These are phyloP conservation scores for Zaprionus davidi DNA, from an alignment of 1,140 invertebrate species.

Conservation along the genomic window DNA sequence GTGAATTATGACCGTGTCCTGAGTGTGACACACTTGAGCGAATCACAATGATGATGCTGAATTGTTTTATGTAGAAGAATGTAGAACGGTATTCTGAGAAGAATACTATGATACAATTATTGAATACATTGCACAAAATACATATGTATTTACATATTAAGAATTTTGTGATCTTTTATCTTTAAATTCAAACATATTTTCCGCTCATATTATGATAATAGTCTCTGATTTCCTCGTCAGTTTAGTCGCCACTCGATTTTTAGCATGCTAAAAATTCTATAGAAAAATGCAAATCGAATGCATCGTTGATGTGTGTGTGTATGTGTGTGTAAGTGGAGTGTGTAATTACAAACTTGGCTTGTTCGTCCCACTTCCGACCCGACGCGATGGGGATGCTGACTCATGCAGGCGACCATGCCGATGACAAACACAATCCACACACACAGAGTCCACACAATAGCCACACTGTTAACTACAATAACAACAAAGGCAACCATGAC, in stretches of 20 bases:
- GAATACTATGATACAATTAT: neutral
- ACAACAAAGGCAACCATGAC: conserved; percentile 65
- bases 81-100: neutral
- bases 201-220: neutral
- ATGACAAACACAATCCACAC: conserved; percentile 64
- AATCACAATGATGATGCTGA: neutral
- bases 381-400: conserved; percentile 55
- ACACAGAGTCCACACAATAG: conserved; percentile 14
- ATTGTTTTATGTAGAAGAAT: neutral
- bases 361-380: conserved; percentile 60
- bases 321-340: conserved; percentile 17
- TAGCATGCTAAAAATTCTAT: conserved; percentile 27
- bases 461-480: conserved; percentile 18
- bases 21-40: conserved; percentile 19
- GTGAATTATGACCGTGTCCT: conserved; percentile 36
- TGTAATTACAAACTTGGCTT: conserved; percentile 39
- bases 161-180: no score
- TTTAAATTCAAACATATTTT: neutral
- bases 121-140: neutral
- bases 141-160: no score
- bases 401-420: conserved; percentile 46
- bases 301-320: conserved; percentile 14
- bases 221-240: neutral
- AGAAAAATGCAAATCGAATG: conserved; percentile 62
- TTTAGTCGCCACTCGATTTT: conserved; percentile 16